Percentiles rank a stretch among this genome's conserved stretches.
These are phyloP conservation scores for Wiebesia pumilae DNA, from an alignment of 1,140 invertebrate species.

Conservation along the genomic window DNA sequence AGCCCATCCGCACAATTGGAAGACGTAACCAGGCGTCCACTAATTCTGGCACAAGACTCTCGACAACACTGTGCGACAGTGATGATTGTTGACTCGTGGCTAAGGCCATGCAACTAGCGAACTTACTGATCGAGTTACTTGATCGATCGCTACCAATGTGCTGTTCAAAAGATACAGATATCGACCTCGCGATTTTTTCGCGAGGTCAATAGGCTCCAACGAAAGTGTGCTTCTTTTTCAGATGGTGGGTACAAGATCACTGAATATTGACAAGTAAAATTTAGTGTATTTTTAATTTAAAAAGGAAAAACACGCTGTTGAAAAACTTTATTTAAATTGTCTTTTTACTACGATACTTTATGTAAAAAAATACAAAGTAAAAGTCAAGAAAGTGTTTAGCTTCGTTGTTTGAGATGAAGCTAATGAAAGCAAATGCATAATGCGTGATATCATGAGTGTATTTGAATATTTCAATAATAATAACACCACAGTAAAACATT, in stretches of 20 bases:
- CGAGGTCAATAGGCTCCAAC: constrained; percentile 31
- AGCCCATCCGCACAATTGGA: constrained; percentile 74
- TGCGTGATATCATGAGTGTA: constrained; percentile 56
- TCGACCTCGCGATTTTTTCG: constrained; percentile 32
- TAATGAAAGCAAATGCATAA: constrained; percentile 55
- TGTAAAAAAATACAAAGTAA: constrained; percentile 44
- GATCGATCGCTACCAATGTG: constrained; percentile 4
- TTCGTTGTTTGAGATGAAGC: constrained; percentile 31
- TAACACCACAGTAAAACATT: constrained; percentile 54
- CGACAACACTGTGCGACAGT: constrained; percentile 11
- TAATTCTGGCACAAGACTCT: constrained; percentile 11
- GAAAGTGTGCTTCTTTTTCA: constrained; percentile 48
- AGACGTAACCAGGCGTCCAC: constrained; percentile 71
- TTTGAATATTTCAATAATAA: constrained; percentile 62
- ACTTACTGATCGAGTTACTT: background rate
- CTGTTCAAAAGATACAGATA: constrained; percentile 18
- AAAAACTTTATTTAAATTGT: constrained; percentile 41
- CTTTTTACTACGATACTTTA: constrained; percentile 46
- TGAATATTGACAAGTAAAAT: constrained; percentile 40
- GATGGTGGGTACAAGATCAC: background rate
- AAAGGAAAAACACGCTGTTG: constrained; percentile 24
- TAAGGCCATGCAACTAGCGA: constrained; percentile 21
- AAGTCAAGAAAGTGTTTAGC: constrained; percentile 39
- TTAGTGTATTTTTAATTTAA: constrained; percentile 51
- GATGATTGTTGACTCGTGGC: constrained; percentile 29